Evolutionary conservation across 2,888 invertebrate species (phyloP), one percentile per base, ranked within the genome.

Genomic region (Caenorhabditis sp.): DNA sequence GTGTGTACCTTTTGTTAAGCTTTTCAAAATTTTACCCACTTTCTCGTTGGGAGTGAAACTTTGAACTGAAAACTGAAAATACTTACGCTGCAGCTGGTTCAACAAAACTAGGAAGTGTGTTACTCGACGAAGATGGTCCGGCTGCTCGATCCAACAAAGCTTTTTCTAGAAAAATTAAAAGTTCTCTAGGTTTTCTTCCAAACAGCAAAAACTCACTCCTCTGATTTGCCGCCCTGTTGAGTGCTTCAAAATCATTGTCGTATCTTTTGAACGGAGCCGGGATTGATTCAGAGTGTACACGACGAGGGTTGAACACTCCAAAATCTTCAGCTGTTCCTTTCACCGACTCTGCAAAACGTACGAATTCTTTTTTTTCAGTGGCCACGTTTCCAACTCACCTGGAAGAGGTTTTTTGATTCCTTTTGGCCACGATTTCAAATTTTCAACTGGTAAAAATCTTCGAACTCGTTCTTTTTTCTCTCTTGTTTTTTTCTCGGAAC

Each of bases 231-330:
- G 60, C 66, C 3, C 31, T 2, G 10, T 60, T 31, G 14, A 72
- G 58, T 1, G 58, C 23, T 17, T 72, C 64, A 26, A 58, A 72
- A 37, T 64, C 64, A 21, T 8, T n/a, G n/a, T n/a, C n/a, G n/a
- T n/a, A n/a, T n/a, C n/a, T n/a, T n/a, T n/a, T n/a, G n/a, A n/a
- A 53, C 1, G 60, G 54, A 6, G 57, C 57, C 8, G 67, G 61
- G 10, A 60, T 5, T 17, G 26, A 14, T 23, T 17, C 17, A 0
- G 57, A 10, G 59, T 70, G 70, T 0, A 55, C n/a, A 4, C 1
- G 19, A 17, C 55, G 24, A 3, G 55, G 26, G 26, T 55, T 26
- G 3, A 55, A 17, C 1, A 55, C 5, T 55, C 55, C 55, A 55
- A 8, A 14, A 55, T 55, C 55, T 26, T 19, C 53, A 23, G 19